Base-by-base conservation (phyloP, 2,888 invertebrate genomes). In the Cynaeus angustus region DNA sequence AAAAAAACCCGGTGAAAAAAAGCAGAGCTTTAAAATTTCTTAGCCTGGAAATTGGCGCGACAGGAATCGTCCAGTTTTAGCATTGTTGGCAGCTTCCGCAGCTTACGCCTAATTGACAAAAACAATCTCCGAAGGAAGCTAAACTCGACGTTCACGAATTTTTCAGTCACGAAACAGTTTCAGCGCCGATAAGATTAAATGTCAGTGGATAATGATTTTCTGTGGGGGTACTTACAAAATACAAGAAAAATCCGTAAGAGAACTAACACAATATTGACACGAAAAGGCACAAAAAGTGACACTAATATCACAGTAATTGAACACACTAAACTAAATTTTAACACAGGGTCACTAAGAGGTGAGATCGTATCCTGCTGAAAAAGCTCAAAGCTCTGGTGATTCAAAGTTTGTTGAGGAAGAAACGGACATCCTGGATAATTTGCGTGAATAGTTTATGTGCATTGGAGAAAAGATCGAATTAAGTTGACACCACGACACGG, bases 151-250 rank as follows among this genome's bases (percentile, higher is more conserved):
- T 48, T 58, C 10, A 46, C 21, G 45, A 59, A 59, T 65, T 69
- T 70, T 70, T 66, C 70, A 46, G 66, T 66, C 70, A 70, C 66
- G 70, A 48, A 70, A 53, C 41, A 50, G 16, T 48, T 46, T 53
- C 30, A 56, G 53, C 50, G 50, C 43, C 62, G 37, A 61, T 68
- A 61, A 68, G 13, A 61, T 53, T 43, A 64, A 68, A 68, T 64
- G 68, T 64, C 68, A 68, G 52, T 10, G 12, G n/a, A 9, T 66
- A 38, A 56, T 53, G 59, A 43, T 30, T 56, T 66, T 50, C 67
- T 12, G 16, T 21, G 30, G 30, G n/a, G n/a, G 41, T 68, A 68
- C 68, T 68, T 43, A 68, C 68, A 10, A 13, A 46, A 37, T 16
- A 14, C 16, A 33, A 46, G 59, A 61, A 28, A 64, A 64, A 64